Base-by-base conservation (phyloP, 2,888 invertebrate species). In the Pimpla rufipes region DNA sequence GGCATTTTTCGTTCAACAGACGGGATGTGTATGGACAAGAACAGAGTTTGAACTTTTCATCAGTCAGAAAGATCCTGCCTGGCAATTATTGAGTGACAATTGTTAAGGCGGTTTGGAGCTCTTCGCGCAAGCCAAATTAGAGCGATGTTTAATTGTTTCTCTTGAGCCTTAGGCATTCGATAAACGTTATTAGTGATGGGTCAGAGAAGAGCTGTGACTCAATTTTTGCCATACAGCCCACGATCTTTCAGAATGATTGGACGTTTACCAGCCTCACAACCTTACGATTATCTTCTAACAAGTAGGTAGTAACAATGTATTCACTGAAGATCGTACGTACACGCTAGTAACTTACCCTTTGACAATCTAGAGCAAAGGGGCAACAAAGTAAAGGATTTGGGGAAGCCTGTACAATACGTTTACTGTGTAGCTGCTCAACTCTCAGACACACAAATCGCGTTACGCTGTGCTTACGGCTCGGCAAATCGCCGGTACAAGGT, bases 321-420 rank as follows among this genome's bases (percentile, higher is more conserved):
- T 59, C 35, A 35, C 57, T 16, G 35, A 35, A 59, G 7, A 59
- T 59, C 59, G 7, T 59, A 62, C 52, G 10, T 64, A 50, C 76
- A 70, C 13, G 67, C 59, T 62, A 74, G 55, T 4, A 45, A 83
- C 80, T 80, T 68, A 83, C 80, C 80, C 50, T 68, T 79, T 50
- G 45, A 79, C 40, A 68, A 71, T 71, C 70, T 83, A 75, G 67
- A 79, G 62, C 37, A 77, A 73, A 45, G 47, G 40, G 52, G 23
- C 10, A 21, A 66, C 78, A 45, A 45, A 71, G 37, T 79, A 55
- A 59, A 79, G 76, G 59, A 67, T 73, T 77, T 70, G 71, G 76
- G 66, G 52, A 77, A 77, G 76, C 59, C 52, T 62, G 71, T 59
- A 77, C 55, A 42, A 64, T 59, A 75, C 42, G 35, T 64, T 62